Percentiles rank a stretch among this genome's conserved stretches.
Conservation (phyloP, 2,888 invertebrate genomes). For the Metallyticus violacea region DNA sequence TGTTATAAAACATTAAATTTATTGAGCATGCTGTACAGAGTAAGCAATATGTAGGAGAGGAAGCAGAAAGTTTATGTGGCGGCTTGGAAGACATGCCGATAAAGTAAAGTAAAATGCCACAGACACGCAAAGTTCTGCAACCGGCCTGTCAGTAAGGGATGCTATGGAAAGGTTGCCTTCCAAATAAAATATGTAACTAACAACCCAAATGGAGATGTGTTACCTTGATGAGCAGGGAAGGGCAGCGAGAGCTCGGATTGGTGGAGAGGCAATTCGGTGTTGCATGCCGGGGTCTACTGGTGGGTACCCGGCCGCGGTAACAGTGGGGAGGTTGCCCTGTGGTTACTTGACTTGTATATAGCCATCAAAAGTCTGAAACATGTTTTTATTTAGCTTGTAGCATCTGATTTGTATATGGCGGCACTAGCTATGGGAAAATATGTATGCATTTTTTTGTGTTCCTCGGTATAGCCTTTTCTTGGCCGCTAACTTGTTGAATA, state of each 20-base stretch:
- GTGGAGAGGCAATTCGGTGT: neutral
- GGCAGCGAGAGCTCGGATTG: neutral
- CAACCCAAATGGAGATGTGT: conserved; percentile 6
- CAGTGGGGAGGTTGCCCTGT: neutral
- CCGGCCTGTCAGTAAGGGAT: neutral
- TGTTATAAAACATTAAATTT: neutral
- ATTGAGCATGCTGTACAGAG: neutral
- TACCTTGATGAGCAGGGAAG: neutral
- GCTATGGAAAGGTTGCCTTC: neutral
- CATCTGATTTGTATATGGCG: neutral
- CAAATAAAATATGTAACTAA: conserved; percentile 8
- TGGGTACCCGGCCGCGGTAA: neutral
- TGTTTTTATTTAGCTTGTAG: neutral
- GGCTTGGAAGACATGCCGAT: neutral
- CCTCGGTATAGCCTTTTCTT: neutral
- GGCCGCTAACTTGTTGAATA: neutral
- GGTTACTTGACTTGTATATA: neutral
- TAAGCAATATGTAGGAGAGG: neutral
- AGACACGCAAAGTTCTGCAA: neutral
- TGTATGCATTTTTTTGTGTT: neutral
- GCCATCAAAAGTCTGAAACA: neutral
- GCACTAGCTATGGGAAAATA: neutral
- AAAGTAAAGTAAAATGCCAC: neutral
- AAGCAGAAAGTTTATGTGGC: neutral
- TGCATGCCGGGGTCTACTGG: neutral